Conservation (phyloP, 2,113 vertebrate genomes). For the Hiodon alosoides region DNA sequence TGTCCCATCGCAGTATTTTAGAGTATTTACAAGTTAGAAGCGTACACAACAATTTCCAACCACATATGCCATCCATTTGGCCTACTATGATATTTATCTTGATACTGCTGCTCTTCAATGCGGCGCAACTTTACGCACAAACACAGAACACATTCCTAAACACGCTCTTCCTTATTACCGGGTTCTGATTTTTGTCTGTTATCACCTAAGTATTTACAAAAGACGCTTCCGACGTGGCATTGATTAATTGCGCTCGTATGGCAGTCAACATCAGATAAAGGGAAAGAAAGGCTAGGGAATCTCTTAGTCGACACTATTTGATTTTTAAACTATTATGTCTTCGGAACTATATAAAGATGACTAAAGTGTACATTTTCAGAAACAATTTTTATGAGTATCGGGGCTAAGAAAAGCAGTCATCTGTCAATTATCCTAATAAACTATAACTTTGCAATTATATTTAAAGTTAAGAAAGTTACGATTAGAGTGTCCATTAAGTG, state of each 20-base stretch:
- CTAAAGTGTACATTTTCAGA: neutral
- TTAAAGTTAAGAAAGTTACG: neutral
- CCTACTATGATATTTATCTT: neutral
- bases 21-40: too few relatives aligned
- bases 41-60: too few relatives aligned
- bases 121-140: conserved; percentile 8
- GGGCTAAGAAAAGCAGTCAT: too few relatives aligned
- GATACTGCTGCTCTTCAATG: conserved; percentile 15
- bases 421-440: too few relatives aligned
- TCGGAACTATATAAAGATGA: neutral
- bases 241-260: conserved; percentile 57
- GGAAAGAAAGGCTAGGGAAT: conserved; percentile 16
- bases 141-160: conserved; percentile 44
- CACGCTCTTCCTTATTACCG: conserved; percentile 46
- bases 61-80: neutral
- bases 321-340: conserved; percentile 12
- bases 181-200: conserved; percentile 66
- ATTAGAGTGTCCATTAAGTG: neutral
- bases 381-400: too few relatives aligned
- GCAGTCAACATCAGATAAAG: conserved; percentile 53
- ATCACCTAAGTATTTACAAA: conserved; percentile 65
- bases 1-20: too few relatives aligned
- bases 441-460: too few relatives aligned
- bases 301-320: conserved; percentile 21
- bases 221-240: conserved; percentile 62